Evolutionary conservation across 2,797 vertebrate species (phyloP), one percentile per base, ranked within the genome.

Genomic region (Phalloptychus januarius): DNA sequence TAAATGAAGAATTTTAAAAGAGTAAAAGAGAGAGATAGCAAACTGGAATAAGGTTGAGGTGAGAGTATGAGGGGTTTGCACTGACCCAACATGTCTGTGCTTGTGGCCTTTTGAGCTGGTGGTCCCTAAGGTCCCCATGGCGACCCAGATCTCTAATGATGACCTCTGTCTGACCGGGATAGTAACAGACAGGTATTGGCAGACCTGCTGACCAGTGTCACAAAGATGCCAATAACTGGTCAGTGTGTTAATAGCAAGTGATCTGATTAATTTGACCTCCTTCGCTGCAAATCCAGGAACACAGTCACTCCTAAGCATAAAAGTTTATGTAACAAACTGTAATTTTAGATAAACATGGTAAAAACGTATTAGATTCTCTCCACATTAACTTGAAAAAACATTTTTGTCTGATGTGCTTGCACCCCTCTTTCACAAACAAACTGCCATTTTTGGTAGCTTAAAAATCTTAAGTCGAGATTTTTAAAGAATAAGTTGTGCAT

Each of bases 101-200:
- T 79, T 67, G 31, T 56, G 83, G 89, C 85, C 88, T 90, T 91
- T 93, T 91, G 89, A 87, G 84, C 72, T 38, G 72, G 71, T 88
- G 83, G 88, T 95, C 94, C 92, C 94, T 61, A 71, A 93, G 91
- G 94, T 92, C 93, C 87, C 84, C 76, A 76, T 25, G 54, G 76
- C 75, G 80, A 86, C 89, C 91, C 81, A 69, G 83, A 83, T 83
- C 90, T 83, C 91, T 92, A 92, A 94, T 94, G 94, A 95, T 95
- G 94, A 95, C 93, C 94, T 93, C 92, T 82, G 90, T 90, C 89
- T 88, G 87, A 84, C 83, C 80, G 52, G 93, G 93, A 94, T 87
- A 81, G 86, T 75, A 81, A 71, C 10, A 86, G 93, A 93, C 93
- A 92, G 93, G 92, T 94, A 95, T 94, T 85, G 93, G 91, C 95